Percentiles rank a stretch among this genome's conserved stretches.
phyloP scores from a whole-genome alignment of 2,797 vertebrate genomes.

The Limosa lapponica region DNA sequence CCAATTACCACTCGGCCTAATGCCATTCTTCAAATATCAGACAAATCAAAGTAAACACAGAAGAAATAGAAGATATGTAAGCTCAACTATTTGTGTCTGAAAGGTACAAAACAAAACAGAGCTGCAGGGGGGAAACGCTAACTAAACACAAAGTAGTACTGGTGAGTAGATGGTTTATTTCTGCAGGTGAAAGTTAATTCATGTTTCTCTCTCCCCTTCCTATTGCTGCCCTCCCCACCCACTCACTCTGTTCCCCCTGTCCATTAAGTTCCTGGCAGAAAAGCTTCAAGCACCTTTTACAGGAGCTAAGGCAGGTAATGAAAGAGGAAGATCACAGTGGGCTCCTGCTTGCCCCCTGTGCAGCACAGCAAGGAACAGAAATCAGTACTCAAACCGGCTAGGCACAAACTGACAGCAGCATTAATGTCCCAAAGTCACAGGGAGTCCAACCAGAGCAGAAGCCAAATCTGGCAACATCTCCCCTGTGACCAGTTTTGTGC shows the following conservation, averaged over 20 bases:
- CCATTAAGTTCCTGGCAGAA: neutral
- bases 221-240: neutral
- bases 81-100: neutral
- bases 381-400: neutral
- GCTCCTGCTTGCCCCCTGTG: neutral
- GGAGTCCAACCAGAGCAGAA: neutral
- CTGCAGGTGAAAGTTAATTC: neutral
- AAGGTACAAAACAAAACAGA: neutral
- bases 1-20: neutral
- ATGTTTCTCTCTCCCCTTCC: neutral
- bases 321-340: neutral
- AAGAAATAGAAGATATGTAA: neutral
- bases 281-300: neutral
- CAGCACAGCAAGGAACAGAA: neutral
- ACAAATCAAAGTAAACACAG: neutral
- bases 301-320: neutral
- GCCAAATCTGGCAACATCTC: neutral
- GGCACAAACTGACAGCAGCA: neutral
- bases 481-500: neutral
- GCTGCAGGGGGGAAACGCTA: neutral
- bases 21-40: neutral
- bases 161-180: neutral
- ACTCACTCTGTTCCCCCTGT: neutral
- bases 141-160: neutral
- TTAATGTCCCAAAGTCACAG: neutral